These are phyloP conservation scores for Hyposoter dolosus DNA, from an alignment of 2,888 invertebrate species.

Conservation along the genomic window DNA sequence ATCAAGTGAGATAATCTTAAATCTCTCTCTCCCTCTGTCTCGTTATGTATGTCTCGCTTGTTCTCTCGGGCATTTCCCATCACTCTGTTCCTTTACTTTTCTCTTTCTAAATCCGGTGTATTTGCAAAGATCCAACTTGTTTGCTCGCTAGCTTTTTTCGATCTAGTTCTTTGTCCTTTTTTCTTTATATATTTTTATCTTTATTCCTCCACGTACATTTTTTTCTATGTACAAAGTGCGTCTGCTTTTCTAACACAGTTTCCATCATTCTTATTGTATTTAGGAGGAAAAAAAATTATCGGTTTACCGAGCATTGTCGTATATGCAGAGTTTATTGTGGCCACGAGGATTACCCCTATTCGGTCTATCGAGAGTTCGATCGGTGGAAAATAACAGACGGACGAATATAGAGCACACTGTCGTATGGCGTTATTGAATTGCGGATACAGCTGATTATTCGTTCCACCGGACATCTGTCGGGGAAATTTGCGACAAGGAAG, in stretches of 20 bases:
- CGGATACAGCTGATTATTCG: conserved; percentile 9
- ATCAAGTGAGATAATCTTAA: conserved; percentile 68
- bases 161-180: neutral
- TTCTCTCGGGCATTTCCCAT: conserved; percentile 20
- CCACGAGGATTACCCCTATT: conserved; percentile 7
- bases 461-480: conserved; percentile 14
- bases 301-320: conserved; percentile 5
- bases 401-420: neutral
- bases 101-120: conserved; percentile 36
- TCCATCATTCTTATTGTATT: conserved; percentile 22
- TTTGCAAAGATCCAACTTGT: conserved; percentile 44
- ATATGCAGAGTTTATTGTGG: neutral
- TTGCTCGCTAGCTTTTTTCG: conserved; percentile 5
- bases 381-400: conserved; percentile 1
- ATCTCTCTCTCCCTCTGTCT: conserved; percentile 40
- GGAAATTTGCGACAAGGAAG: neutral
- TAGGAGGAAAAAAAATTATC: neutral
- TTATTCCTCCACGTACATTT: conserved; percentile 3
- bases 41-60: neutral
- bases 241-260: neutral
- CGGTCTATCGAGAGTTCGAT: conserved; percentile 8
- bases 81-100: neutral
- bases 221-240: neutral
- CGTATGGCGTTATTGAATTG: conserved; percentile 13
- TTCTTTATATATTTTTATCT: conserved; percentile 6